Percentiles rank a stretch among this genome's conserved stretches.
Conservation (phyloP, 2,113 vertebrate species). For the Lipophrys pholis region DNA sequence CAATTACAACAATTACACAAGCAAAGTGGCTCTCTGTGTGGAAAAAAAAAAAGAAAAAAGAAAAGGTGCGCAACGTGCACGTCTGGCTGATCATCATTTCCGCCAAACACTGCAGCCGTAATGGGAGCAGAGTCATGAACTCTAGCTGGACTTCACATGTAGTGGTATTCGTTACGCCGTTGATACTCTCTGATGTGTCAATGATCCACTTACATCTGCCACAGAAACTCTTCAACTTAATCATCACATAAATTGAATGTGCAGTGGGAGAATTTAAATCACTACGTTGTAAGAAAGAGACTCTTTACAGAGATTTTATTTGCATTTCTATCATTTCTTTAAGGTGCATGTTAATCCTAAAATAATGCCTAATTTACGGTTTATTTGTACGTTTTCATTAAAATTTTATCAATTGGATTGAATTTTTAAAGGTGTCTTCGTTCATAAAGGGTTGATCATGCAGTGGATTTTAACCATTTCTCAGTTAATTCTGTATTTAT, state of each 20-base stretch:
- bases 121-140: constrained; percentile 48
- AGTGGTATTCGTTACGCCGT: constrained; percentile 31
- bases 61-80: constrained; percentile 46
- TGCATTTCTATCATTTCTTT: too few relatives aligned
- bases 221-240: constrained; percentile 13
- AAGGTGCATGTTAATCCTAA: too few relatives aligned
- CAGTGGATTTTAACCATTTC: too few relatives aligned
- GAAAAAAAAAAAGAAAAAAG: too few relatives aligned
- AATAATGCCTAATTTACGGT: too few relatives aligned
- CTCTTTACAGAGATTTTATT: too few relatives aligned
- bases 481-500: too few relatives aligned
- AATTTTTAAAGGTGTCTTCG: too few relatives aligned
- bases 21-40: constrained; percentile 55
- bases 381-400: too few relatives aligned
- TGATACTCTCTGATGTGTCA: constrained; percentile 33
- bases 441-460: too few relatives aligned
- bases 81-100: constrained; percentile 46
- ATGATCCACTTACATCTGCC: constrained; percentile 37
- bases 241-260: constrained; percentile 6
- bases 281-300: neutral
- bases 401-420: too few relatives aligned
- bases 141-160: constrained; percentile 34
- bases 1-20: constrained; percentile 74
- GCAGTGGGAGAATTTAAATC: constrained; percentile 3
- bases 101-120: constrained; percentile 31